Evolutionary conservation across 2,797 vertebrate genomes (phyloP).

Genomic region (Thripadectes ignobilis): DNA sequence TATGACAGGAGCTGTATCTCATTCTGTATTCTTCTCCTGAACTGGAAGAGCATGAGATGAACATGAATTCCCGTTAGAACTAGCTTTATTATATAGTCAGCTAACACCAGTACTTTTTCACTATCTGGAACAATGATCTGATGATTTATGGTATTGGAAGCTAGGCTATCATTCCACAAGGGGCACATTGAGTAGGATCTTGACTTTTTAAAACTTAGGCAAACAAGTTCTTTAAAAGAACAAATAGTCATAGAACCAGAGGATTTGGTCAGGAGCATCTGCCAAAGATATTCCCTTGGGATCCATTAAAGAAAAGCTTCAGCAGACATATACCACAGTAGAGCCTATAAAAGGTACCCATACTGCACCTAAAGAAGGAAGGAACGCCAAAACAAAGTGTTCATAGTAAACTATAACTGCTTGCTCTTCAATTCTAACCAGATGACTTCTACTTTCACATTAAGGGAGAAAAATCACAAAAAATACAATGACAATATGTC

Average conservation of each 20-base stretch:
- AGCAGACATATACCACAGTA: not conserved
- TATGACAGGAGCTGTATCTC: constrained; percentile 38
- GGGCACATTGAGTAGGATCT: not conserved
- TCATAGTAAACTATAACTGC: not conserved
- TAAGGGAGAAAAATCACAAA: not conserved
- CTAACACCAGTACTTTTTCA: constrained; percentile 28
- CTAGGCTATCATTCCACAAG: not conserved
- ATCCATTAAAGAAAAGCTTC: not conserved
- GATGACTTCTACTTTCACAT: not conserved
- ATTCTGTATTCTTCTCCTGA: constrained; percentile 27
- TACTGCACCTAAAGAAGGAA: not conserved
- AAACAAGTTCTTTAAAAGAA: constrained; percentile 12
- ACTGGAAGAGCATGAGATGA: constrained; percentile 36
- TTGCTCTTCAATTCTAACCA: not conserved
- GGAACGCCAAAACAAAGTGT: not conserved
- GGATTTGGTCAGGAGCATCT: not conserved
- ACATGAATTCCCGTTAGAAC: constrained; percentile 50
- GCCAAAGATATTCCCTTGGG: not conserved
- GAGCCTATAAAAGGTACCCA: not conserved
- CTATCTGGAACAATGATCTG: constrained; percentile 37
- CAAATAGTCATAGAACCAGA: not conserved
- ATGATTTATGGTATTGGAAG: constrained; percentile 27
- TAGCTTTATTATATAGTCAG: constrained; percentile 34
- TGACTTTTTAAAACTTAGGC: constrained; percentile 3
- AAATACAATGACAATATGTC: not conserved